Base-by-base conservation (phyloP, 2,113 vertebrate species). In the Gobiocypris rarus region DNA sequence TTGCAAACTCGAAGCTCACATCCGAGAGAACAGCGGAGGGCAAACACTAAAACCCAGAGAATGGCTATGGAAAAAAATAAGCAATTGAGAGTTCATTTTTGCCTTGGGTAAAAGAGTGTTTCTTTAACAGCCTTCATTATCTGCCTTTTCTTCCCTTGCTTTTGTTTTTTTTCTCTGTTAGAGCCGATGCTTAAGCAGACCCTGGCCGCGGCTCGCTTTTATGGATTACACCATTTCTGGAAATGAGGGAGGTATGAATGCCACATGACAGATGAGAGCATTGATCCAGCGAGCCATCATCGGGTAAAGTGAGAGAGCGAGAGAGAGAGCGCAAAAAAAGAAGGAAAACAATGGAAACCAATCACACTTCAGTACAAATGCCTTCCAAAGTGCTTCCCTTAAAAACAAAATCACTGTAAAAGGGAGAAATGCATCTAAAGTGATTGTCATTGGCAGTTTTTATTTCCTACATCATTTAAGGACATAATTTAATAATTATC, bases 121-220 rank as follows among this genome's bases (percentile, higher is more conserved):
- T 75, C 83, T 84, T 81, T 81, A 87, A 88, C 87, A 89, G 86
- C 80, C 84, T 58, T 86, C 86, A 89, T 90, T 91, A 90, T 89
- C 84, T 76, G 28, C 41, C 85, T 83, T 86, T 83, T 81, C 75
- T 81, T 65, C 63, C 79, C 75, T 38, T 73, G 84, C 82, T 80
- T 89, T 89, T 88, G 79, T 84, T 88, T 83, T 86, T 87, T 83
- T 86, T 86, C 78, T 82, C 59, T 11, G 48, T 67, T 59, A 59
- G 41, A 75, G 43, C 56, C 6, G 26, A 80, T 71, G 79, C 86
- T 87, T 83, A 82, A 70, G 63, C 77, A 84, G 63, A 74, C 82
- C 83, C 83, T 52, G 70, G 54, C 74, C 38, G 63, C 81, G 34
- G 71, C 34, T 73, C 10, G 41, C 45, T 75, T 88, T 88, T 88